These are phyloP conservation scores for Spongilla lacustris DNA, from an alignment of 37 sponge, comb jelly and placozoan genomes.

Conservation along the genomic window DNA sequence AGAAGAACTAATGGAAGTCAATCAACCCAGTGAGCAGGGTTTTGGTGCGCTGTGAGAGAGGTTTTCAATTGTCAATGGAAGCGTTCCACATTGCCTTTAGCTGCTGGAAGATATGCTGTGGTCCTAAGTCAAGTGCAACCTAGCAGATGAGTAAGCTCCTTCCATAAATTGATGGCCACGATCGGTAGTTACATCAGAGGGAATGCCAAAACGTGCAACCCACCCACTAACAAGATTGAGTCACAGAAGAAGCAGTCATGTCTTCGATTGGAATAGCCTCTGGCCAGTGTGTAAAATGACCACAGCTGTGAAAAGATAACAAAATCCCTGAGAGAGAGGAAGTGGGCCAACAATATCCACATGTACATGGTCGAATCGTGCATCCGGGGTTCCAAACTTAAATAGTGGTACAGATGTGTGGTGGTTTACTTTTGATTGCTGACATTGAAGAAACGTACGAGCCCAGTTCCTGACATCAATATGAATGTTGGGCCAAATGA, in stretches of 20 bases:
- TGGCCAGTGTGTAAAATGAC: constrained; percentile 31
- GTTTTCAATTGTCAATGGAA: constrained; percentile 65
- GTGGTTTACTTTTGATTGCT: background rate
- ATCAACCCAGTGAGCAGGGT: constrained; percentile 23
- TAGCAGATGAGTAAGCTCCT: constrained; percentile 26
- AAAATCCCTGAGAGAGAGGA: constrained; percentile 41
- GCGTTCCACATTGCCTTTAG: constrained; percentile 63
- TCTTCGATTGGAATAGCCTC: constrained; percentile 38
- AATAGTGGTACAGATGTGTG: constrained; percentile 30
- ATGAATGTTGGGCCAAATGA: background rate
- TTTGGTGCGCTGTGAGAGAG: constrained; percentile 22
- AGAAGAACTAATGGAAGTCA: constrained; percentile 34
- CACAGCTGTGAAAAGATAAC: too few relatives aligned
- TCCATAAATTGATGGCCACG: constrained; percentile 33
- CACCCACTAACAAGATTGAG: constrained; percentile 20
- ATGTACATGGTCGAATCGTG: constrained; percentile 49
- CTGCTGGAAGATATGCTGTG: constrained; percentile 54
- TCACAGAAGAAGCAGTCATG: constrained; percentile 30
- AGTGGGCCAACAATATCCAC: constrained; percentile 59
- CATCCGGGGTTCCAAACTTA: constrained; percentile 35
- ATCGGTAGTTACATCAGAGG: constrained; percentile 31
- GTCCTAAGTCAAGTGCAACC: constrained; percentile 42
- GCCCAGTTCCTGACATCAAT: constrained; percentile 3
- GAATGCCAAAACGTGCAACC: constrained; percentile 48
- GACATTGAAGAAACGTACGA: background rate